Evolutionary conservation across 2,888 invertebrate species (phyloP), one percentile per base, ranked within the genome.

Genomic region (Pyrgus malvae): DNA sequence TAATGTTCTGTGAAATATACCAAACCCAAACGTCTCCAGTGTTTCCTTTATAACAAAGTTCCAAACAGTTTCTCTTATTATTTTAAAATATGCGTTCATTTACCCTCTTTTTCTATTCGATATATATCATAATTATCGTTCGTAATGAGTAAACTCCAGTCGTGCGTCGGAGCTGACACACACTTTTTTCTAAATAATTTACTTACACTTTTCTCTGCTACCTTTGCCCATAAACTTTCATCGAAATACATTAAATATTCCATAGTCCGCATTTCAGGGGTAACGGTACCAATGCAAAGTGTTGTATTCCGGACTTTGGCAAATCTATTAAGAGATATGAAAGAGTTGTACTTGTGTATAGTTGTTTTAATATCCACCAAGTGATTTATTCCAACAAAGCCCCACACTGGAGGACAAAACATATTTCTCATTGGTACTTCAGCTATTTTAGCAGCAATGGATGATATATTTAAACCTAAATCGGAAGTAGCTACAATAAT

Each of bases 371-470:
- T 69, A 69, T 93, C 93, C 4, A 93, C 83, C 51, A 91, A 83
- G 27, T 91, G 86, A 65, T 91, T 91, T 16, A 91, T 70, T 9
- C 92, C 93, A 21, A 92, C 80, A 62, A 91, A 93, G 6, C 93
- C 93, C 93, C 93, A 93, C 3, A 93, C 92, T 23, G 93, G 92
- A 6, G 93, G 92, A 51, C 91, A 92, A 66, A 90, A 89, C 64
- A 93, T 86, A 64, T 89, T 81, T 62, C 75, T 74, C 55, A 90
- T 61, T 0, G 90, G 83, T 8, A 92, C 70, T 65, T 87, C 78
- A 5, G 87, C 80, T 44, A 83, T 77, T 68, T 90, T 78, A 8
- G 92, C 83, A 19, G 85, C 66, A 19, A 76, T 66, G 25, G 77
- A 71, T 17, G 89, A 67, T 44, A 86, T 72, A 58, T 90, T 87